A percentile compares a stretch with the other conserved stretches of the same genome.
phyloP scores from a whole-genome alignment of 2,113 vertebrate genomes.

The Phalacrocorax aristotelis region DNA sequence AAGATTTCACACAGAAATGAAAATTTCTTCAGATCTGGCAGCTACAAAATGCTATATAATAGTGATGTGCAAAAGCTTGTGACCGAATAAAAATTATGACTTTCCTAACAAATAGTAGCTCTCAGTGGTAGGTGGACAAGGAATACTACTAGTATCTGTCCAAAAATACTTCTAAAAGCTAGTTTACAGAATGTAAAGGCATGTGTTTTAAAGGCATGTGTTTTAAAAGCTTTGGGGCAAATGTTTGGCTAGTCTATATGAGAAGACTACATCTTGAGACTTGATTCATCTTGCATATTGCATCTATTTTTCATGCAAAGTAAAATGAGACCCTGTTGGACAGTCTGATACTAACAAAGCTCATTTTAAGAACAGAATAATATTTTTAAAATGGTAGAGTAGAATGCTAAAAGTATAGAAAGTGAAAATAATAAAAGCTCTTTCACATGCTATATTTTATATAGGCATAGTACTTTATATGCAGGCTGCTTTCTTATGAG shows the following conservation, averaged over 20 bases:
- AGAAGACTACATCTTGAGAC: background rate
- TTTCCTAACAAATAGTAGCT: background rate
- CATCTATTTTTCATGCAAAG: background rate
- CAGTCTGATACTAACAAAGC: background rate
- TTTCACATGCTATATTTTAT: background rate
- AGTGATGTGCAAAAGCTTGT: background rate
- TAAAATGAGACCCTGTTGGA: background rate
- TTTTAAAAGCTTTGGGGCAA: background rate
- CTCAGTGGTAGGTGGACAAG: background rate
- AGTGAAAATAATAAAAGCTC: background rate
- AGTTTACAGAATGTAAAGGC: background rate
- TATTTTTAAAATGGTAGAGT: background rate
- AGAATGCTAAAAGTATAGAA: background rate
- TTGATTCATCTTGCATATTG: background rate
- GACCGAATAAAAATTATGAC: background rate
- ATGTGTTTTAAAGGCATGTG: accelerated
- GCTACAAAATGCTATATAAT: background rate
- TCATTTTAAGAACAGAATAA: background rate
- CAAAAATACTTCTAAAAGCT: background rate
- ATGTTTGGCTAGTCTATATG: background rate
- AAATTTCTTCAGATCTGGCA: background rate
- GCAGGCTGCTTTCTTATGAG: background rate
- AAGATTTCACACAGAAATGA: background rate
- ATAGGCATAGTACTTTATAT: background rate
- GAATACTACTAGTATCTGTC: background rate